A percentile compares a stretch with the other conserved stretches of the same genome.
Conservation (phyloP, 2,797 vertebrate genomes). For the Danio kyathit region DNA sequence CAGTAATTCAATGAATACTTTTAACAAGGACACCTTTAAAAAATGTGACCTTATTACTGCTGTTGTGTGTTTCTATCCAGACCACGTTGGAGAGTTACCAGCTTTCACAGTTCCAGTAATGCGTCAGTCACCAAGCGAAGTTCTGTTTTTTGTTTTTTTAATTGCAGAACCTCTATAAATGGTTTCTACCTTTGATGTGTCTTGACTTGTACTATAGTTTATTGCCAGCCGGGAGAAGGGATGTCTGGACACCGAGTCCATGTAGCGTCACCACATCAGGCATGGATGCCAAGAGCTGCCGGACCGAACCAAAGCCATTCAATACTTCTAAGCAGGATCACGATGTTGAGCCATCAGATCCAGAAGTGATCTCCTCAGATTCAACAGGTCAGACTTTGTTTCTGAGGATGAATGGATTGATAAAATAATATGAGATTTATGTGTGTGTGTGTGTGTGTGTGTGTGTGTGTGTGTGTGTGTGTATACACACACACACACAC, state of each 20-base stretch:
- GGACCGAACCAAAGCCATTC: slow-evolving; percentile 51
- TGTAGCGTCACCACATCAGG: slow-evolving; percentile 47
- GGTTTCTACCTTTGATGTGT: neutral
- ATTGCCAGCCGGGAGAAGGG: slow-evolving; percentile 29
- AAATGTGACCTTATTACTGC: too few species aligned
- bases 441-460: too few species aligned
- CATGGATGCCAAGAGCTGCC: slow-evolving; percentile 60
- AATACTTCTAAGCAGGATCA: slow-evolving; percentile 47
- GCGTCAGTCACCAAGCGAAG: neutral
- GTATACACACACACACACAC: too few species aligned
- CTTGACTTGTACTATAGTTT: neutral
- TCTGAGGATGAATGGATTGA: neutral
- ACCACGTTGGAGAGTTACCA: neutral
- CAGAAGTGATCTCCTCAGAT: slow-evolving; percentile 49
- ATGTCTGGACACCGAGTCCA: slow-evolving; percentile 60
- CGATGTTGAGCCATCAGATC: slow-evolving; percentile 36
- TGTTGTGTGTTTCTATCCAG: neutral
- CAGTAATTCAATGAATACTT: too few species aligned
- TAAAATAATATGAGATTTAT: too few species aligned
- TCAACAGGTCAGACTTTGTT: neutral
- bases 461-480: too few species aligned
- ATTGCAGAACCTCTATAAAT: neutral
- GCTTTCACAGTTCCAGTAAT: neutral
- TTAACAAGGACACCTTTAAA: too few species aligned
- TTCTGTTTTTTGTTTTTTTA: neutral